Percentiles rank a stretch among this genome's conserved stretches.
Conservation (phyloP, 2,797 vertebrate species). For the Gambelia wislizenii region DNA sequence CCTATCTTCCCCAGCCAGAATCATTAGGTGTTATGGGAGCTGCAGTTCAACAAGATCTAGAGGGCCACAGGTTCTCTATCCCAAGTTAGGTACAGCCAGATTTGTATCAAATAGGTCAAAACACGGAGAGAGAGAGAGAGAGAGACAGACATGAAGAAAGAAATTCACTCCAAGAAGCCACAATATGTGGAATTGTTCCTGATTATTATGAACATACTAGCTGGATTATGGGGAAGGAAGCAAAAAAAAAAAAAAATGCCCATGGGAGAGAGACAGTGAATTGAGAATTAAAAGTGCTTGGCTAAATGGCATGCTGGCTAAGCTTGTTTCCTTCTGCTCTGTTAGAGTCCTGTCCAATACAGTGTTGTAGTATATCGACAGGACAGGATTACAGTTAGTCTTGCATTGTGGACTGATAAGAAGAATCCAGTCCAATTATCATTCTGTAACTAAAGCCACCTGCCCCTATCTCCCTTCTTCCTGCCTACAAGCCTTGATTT, state of each 20-base stretch:
- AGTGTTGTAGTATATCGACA: not conserved
- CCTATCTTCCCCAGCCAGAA: no score
- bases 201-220: not conserved
- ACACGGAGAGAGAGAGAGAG: not conserved
- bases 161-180: not conserved
- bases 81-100: not conserved
- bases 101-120: not conserved
- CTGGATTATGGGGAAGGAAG: not conserved
- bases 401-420: not conserved
- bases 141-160: no score
- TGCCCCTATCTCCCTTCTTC: not conserved
- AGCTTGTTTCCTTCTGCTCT: not conserved
- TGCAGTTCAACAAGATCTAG: not conserved
- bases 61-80: not conserved
- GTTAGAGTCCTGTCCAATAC: not conserved
- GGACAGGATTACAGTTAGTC: not conserved
- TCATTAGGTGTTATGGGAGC: not conserved
- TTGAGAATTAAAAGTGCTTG: not conserved
- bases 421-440: conserved; percentile 22
- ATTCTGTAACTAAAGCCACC: not conserved
- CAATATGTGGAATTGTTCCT: not conserved
- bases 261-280: not conserved
- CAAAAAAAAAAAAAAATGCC: not conserved
- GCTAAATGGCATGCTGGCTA: not conserved
- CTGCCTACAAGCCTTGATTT: not conserved